These are phyloP conservation scores for Heliconius aoede DNA, from an alignment of 2,888 invertebrate species.

Conservation along the genomic window DNA sequence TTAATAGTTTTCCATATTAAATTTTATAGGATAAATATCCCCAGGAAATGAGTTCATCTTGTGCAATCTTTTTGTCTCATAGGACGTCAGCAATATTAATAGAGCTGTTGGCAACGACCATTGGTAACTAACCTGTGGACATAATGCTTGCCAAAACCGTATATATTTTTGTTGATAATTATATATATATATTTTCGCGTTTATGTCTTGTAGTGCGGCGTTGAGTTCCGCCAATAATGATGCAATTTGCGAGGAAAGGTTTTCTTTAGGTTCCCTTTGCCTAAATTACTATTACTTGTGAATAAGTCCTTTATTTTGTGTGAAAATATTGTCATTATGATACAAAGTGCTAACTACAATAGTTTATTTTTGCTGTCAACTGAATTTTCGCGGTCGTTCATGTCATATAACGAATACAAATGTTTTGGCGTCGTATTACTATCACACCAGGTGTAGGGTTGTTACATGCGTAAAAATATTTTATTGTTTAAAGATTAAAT, in stretches of 20 bases:
- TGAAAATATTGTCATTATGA: too few relatives aligned
- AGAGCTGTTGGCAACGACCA: conserved; percentile 37
- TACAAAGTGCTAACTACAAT: neutral
- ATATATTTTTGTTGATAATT: neutral
- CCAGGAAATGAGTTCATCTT: conserved; percentile 36
- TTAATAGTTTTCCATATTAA: conserved; percentile 2
- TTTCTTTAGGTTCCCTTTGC: neutral
- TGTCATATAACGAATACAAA: conserved; percentile 38
- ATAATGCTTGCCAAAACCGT: conserved; percentile 3
- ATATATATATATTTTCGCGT: neutral
- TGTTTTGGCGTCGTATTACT: conserved; percentile 41
- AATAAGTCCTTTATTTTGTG: conserved; percentile 11
- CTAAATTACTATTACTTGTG: neutral
- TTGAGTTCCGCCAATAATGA: neutral
- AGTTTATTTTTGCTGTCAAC: conserved; percentile 25
- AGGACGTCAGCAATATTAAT: conserved; percentile 35
- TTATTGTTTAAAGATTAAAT: too few relatives aligned
- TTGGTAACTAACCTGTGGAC: conserved; percentile 27
- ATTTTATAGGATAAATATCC: conserved; percentile 30
- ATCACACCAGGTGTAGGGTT: conserved; percentile 44
- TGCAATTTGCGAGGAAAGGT: too few relatives aligned
- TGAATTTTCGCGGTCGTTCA: conserved; percentile 42
- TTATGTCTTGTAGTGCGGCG: neutral
- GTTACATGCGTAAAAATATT: conserved; percentile 1
- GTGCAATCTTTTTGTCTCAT: conserved; percentile 28